phyloP scores from a whole-genome alignment of 2,888 invertebrate genomes.

The Perizoma flavofasciatum region DNA sequence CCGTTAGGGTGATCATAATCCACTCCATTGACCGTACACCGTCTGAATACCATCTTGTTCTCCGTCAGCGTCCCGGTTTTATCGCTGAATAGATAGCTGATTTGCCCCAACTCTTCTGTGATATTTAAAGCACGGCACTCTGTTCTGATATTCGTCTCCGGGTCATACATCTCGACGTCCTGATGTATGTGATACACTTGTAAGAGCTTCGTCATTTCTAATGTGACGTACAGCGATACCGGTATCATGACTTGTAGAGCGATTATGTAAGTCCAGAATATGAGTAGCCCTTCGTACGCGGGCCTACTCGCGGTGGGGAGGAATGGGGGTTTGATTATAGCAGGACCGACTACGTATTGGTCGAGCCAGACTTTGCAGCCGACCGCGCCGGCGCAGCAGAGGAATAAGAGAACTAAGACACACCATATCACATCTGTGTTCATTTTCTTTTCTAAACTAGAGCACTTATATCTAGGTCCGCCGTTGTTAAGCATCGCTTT shows the following conservation, averaged over 20 bases:
- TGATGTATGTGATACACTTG: slow-evolving; percentile 98
- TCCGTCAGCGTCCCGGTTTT: slow-evolving; percentile 99
- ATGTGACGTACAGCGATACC: slow-evolving; percentile 96
- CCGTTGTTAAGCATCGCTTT: slow-evolving; percentile 99
- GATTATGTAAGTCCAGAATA: slow-evolving; percentile 98
- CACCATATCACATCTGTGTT: slow-evolving; percentile 99
- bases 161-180: slow-evolving; percentile 94
- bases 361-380: slow-evolving; percentile 95
- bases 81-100: slow-evolving; percentile 95
- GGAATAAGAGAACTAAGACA: slow-evolving; percentile 93
- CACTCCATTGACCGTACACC: slow-evolving; percentile 94
- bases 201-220: slow-evolving; percentile 97
- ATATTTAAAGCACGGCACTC: slow-evolving; percentile 97
- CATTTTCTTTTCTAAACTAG: slow-evolving; percentile 95
- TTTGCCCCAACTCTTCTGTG: slow-evolving; percentile 98
- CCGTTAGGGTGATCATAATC: slow-evolving; percentile 94
- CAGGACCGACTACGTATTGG: slow-evolving; percentile 69
- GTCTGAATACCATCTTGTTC: slow-evolving; percentile 98
- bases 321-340: slow-evolving; percentile 85
- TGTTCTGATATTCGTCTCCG: slow-evolving; percentile 88
- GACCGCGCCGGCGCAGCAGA: slow-evolving; percentile 95
- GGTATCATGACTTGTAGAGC: slow-evolving; percentile 99
- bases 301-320: slow-evolving; percentile 85
- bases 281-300: slow-evolving; percentile 90
- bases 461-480: slow-evolving; percentile 96